Evolutionary conservation across 2,888 invertebrate genomes (phyloP), one percentile per base, ranked within the genome.

Genomic region (Lepidochitona cinerea): DNA sequence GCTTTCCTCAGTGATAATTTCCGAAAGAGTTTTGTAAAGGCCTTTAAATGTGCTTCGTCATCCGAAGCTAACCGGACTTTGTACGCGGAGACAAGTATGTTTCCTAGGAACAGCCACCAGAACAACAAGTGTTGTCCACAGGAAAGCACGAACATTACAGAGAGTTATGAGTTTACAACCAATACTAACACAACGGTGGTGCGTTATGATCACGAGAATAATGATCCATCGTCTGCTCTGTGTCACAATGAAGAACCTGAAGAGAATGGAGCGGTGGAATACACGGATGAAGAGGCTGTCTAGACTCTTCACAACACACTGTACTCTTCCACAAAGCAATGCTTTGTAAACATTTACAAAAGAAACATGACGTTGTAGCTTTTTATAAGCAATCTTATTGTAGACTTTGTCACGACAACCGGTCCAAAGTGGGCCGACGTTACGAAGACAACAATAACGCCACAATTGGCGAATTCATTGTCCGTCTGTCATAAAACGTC

Each of bases 1-100:
- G 89, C 89, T 49, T 90, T 89, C 79, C 81, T 90, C 37, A 88
- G 88, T 78, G 89, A 89, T 53, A 88, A 89, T 74, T 90, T 90
- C 74, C 81, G 89, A 49, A 87, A 88, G 78, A 89, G 87, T 75
- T 89, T 90, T 79, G 75, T 85, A 66, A 89, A 89, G 78, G 88
- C 89, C 23, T 89, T 90, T 71, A 83, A 85, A 65, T 90, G 89
- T 78, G 81, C 82, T 12, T 79, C 83, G 5, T 76, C 79, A 1
- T 75, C 79, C 5, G 88, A 88, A 53, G 82, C 83, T 6, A 83
- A 84, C 71, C 77, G 78, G 33, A 77, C 83, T 0, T 76, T 81
- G 35, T 75, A 80, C 52, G 77, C 72, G 5, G 88, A 89, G 66
- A 86, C 83, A 70, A 87, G 85, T 68, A 73, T 85, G 52, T 84